Conservation (phyloP, 92 coral and sea anemone species). For the Hydrozoanthus gracilis region DNA sequence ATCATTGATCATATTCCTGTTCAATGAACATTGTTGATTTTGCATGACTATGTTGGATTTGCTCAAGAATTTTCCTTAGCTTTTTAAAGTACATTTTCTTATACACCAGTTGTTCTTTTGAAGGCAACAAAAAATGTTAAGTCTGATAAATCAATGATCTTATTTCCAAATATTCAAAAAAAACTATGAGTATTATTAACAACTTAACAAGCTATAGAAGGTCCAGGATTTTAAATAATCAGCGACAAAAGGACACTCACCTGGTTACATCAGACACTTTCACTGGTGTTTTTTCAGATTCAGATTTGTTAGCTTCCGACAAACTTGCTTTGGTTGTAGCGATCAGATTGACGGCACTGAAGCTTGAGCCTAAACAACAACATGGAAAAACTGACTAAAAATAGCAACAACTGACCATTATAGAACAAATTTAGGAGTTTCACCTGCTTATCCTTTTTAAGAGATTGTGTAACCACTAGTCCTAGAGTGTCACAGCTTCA, state of each 20-base stretch:
- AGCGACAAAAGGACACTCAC: background rate
- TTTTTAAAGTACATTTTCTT: too few species aligned
- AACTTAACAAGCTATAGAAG: background rate
- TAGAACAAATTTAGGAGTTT: background rate
- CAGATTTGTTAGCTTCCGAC: conserved; percentile 46
- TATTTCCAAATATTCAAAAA: too few species aligned
- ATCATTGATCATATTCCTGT: too few species aligned
- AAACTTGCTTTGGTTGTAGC: conserved; percentile 44
- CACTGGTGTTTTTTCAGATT: conserved; percentile 22
- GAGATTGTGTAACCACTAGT: background rate
- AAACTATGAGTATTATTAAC: too few species aligned
- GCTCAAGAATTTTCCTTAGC: too few species aligned
- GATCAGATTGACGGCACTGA: conserved; percentile 44
- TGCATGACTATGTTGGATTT: too few species aligned
- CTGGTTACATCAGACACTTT: conserved; percentile 28
- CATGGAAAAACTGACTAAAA: background rate
- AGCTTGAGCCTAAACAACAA: conserved; percentile 35
- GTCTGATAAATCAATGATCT: too few species aligned
- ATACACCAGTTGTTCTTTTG: too few species aligned
- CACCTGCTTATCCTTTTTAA: background rate
- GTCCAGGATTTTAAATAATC: background rate
- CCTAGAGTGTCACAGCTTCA: background rate
- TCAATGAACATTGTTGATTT: too few species aligned
- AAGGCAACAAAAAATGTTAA: too few species aligned
- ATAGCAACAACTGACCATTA: background rate